A percentile compares a stretch with the other conserved stretches of the same genome.
phyloP scores from a whole-genome alignment of 2,113 vertebrate species.

The Colossoma macropomum region DNA sequence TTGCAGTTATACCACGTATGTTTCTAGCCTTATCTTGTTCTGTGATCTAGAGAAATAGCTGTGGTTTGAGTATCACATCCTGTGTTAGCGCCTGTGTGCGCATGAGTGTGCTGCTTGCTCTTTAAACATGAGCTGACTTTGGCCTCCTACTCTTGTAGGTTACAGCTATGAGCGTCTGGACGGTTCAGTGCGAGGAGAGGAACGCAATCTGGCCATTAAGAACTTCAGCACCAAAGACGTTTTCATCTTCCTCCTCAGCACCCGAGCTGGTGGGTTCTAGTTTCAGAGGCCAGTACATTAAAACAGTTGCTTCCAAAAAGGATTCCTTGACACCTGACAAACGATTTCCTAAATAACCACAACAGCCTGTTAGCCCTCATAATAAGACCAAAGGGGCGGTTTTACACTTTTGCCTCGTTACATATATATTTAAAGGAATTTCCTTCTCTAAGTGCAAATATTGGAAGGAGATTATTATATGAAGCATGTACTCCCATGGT shows the following conservation, averaged over 20 bases:
- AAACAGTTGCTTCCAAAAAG: background rate
- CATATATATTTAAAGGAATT: no score
- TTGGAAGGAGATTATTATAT: no score
- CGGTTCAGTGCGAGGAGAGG: slow-evolving; percentile 89
- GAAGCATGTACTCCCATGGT: no score
- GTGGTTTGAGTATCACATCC: slow-evolving; percentile 45
- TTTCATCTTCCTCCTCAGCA: slow-evolving; percentile 92
- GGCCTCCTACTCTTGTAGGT: slow-evolving; percentile 71
- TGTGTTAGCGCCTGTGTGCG: slow-evolving; percentile 39
- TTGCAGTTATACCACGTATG: background rate
- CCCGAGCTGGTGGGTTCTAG: slow-evolving; percentile 85
- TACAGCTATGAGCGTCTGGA: slow-evolving; percentile 94
- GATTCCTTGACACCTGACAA: no score
- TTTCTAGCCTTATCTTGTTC: slow-evolving; percentile 17
- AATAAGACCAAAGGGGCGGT: no score
- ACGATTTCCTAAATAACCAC: no score
- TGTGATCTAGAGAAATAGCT: slow-evolving; percentile 42
- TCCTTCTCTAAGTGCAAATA: no score
- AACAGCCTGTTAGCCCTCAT: no score
- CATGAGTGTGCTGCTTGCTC: background rate
- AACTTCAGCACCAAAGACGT: slow-evolving; percentile 88
- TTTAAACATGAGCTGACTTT: slow-evolving; percentile 20
- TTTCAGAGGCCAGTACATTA: background rate
- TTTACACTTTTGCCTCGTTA: no score
- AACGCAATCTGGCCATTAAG: slow-evolving; percentile 90